Conservation (phyloP, 2,888 invertebrate species). For the Papilio elwesi region DNA sequence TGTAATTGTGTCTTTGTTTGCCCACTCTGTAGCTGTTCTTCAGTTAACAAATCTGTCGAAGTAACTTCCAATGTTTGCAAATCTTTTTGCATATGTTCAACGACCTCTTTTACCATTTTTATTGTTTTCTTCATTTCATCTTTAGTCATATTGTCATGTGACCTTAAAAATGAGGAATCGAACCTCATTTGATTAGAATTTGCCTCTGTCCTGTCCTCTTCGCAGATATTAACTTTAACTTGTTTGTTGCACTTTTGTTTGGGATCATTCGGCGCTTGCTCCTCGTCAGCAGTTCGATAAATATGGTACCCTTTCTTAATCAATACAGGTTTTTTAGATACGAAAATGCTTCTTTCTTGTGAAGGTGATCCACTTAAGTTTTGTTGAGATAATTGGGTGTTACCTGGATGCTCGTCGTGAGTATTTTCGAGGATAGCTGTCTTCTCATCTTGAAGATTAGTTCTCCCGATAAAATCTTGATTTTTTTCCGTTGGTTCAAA, state of each 20-base stretch:
- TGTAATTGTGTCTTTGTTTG: slow-evolving; percentile 60
- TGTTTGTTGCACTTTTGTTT: slow-evolving; percentile 66
- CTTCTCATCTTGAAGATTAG: slow-evolving; percentile 60
- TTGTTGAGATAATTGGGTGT: background rate
- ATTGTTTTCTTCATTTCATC: slow-evolving; percentile 70
- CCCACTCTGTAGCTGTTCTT: slow-evolving; percentile 50
- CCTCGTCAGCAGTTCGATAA: slow-evolving; percentile 71
- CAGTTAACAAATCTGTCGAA: slow-evolving; percentile 48
- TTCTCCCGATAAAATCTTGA: slow-evolving; percentile 46
- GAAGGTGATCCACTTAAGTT: slow-evolving; percentile 44
- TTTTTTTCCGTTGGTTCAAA: slow-evolving; percentile 46
- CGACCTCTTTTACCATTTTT: slow-evolving; percentile 71
- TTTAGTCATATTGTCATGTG: slow-evolving; percentile 51
- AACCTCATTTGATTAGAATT: slow-evolving; percentile 51
- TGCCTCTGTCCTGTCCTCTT: slow-evolving; percentile 56
- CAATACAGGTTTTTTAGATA: slow-evolving; percentile 64
- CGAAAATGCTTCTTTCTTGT: slow-evolving; percentile 54
- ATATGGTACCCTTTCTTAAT: slow-evolving; percentile 69
- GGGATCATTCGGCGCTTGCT: slow-evolving; percentile 61
- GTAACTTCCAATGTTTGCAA: slow-evolving; percentile 60
- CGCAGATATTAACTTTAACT: slow-evolving; percentile 71
- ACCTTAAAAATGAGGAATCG: slow-evolving; percentile 48
- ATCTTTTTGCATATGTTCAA: slow-evolving; percentile 69
- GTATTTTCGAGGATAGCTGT: slow-evolving; percentile 48
- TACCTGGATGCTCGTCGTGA: background rate